Conservation (phyloP, 2,797 vertebrate species). For the Fratercula arctica region DNA sequence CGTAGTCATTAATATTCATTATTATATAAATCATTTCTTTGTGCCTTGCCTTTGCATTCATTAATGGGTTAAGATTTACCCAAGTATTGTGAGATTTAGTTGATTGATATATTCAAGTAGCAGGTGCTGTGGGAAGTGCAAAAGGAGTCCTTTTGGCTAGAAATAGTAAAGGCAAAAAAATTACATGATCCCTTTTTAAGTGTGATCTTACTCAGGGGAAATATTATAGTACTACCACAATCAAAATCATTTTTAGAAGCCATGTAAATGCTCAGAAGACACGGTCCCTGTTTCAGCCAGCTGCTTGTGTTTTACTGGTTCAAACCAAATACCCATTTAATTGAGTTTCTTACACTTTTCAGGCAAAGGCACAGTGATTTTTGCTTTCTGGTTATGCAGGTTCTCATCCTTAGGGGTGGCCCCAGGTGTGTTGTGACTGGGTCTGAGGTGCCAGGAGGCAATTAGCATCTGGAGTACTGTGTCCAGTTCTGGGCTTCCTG, state of each 20-base stretch:
- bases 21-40: constrained; percentile 5
- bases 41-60: constrained; percentile 20
- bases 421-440: background rate
- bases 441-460: background rate
- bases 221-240: background rate
- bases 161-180: background rate
- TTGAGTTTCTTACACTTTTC: rapidly evolving
- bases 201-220: background rate
- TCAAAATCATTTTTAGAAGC: background rate
- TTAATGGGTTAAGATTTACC: constrained; percentile 13
- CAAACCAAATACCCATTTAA: background rate
- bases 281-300: background rate
- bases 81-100: background rate
- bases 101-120: background rate
- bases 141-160: background rate
- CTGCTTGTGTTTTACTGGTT: background rate
- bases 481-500: too few relatives aligned
- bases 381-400: background rate
- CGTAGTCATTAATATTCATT: constrained; percentile 12
- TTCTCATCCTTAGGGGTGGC: background rate
- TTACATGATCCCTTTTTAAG: background rate
- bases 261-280: background rate
- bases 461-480: too few relatives aligned
- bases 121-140: background rate
- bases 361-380: background rate